Evolutionary conservation across 2,797 vertebrate species (phyloP).

Genomic region (Heterohyrax brucei): DNA sequence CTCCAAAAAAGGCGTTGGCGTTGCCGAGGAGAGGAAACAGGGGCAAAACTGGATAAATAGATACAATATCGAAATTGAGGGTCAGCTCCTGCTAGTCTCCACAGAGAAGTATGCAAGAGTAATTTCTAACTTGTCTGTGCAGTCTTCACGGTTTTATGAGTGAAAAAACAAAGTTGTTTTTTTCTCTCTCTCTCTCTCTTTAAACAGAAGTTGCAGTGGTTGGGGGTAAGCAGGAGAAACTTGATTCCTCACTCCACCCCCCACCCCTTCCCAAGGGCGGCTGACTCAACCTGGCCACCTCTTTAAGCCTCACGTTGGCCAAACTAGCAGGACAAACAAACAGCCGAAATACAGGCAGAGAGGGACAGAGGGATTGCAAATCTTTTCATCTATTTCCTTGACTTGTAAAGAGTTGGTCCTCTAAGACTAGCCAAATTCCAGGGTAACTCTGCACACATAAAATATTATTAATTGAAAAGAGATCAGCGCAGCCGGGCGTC

Average conservation of each 20-base stretch:
- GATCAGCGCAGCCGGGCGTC: constrained; percentile 43
- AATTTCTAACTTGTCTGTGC: neutral
- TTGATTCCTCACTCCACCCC: constrained; percentile 37
- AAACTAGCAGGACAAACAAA: constrained; percentile 75
- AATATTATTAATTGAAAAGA: constrained; percentile 71
- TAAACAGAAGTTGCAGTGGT: constrained; percentile 14
- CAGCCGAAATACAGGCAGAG: neutral
- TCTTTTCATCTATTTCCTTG: neutral
- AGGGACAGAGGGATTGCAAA: neutral
- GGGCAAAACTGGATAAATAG: neutral
- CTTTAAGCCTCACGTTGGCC: constrained; percentile 40
- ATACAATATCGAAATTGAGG: neutral
- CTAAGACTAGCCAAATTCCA: constrained; percentile 61
- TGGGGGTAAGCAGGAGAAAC: constrained; percentile 44
- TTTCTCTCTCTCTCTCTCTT: neutral
- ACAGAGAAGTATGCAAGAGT: neutral
- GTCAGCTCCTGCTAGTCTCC: neutral
- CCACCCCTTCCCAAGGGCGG: neutral
- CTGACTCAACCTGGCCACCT: neutral
- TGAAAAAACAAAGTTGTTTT: no score
- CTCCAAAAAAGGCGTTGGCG: neutral
- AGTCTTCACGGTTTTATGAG: neutral
- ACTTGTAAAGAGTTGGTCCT: constrained; percentile 66
- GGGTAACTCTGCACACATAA: constrained; percentile 47
- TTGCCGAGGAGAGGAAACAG: neutral